These are phyloP conservation scores for Toxostoma redivivum DNA, from an alignment of 2,113 vertebrate genomes.

Conservation along the genomic window DNA sequence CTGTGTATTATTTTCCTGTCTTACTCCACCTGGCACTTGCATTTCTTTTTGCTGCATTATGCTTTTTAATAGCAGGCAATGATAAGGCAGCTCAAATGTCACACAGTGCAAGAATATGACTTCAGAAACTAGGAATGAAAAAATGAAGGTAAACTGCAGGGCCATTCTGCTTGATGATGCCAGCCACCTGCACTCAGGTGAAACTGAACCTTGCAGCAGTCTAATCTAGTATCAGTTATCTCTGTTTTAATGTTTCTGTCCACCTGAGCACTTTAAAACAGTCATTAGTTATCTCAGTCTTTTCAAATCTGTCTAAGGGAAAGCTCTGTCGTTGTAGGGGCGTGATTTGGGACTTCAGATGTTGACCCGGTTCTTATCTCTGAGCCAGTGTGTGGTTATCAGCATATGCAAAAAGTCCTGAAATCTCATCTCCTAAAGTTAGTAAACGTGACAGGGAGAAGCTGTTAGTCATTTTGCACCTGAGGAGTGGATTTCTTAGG, in stretches of 20 bases:
- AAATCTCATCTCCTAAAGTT: neutral
- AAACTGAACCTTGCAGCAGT: neutral
- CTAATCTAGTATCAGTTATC: neutral
- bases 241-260: neutral
- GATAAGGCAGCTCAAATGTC: neutral
- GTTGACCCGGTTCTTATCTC: neutral
- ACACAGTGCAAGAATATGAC: neutral
- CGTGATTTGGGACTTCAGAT: neutral
- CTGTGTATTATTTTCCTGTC: neutral
- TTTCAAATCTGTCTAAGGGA: neutral
- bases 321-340: neutral
- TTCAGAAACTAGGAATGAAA: neutral
- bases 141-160: neutral
- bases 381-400: neutral
- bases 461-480: neutral
- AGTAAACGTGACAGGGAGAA: neutral
- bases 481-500: neutral
- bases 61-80: neutral
- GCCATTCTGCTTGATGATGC: neutral
- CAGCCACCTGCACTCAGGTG: neutral
- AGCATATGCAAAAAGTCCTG: neutral
- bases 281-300: neutral
- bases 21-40: neutral
- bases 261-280: neutral
- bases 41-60: neutral